Base-by-base conservation (phyloP, 2,797 vertebrate species). In the Anas bernieri region DNA sequence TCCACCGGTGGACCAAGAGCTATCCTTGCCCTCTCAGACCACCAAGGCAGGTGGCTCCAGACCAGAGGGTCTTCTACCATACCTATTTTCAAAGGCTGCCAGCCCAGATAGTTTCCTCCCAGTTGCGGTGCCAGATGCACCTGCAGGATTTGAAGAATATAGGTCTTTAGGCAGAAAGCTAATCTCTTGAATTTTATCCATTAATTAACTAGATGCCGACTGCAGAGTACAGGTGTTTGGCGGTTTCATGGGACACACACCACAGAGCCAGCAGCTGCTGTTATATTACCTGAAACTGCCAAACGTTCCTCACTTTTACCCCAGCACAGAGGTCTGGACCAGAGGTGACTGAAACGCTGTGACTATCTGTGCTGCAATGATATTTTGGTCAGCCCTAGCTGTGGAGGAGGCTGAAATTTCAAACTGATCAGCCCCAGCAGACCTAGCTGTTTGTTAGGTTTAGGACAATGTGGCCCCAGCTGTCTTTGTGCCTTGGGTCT, bases 151-250 rank as follows among this genome's bases (percentile, higher is more conserved):
- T 89, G 79, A 91, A 94, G 66, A 16, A 43, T 52, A 16, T 4
- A 90, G 28, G 35, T 61, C 48, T 91, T 90, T 74, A 69, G 82
- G 78, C 45, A 83, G 74, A 82, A 92, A 93, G 45, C 77, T 90
- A 92, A 90, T 91, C 83, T 96, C 70, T 72, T 90, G 48, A 88
- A 93, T 94, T 96, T 83, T 95, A 82, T 67, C 92, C 0, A 1
- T 94, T 96, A 97, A 96, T 94, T 94, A 94, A 93, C 78, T 90
- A 74, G 83, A 89, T 90, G 78, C 88, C 95, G 91, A 93, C 92
- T 92, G 93, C 86, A 92, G 81, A 90, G 93, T 94, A 87, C 96
- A 97, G 94, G 86, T 96, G 93, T 96, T 95, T 95, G 92, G 88
- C 95, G 90, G 50, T 83, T 94, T 84, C 81, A 28, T 39, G 88